Base-by-base conservation (phyloP, 2,888 invertebrate genomes). In the Zaprionus bogoriensis region DNA sequence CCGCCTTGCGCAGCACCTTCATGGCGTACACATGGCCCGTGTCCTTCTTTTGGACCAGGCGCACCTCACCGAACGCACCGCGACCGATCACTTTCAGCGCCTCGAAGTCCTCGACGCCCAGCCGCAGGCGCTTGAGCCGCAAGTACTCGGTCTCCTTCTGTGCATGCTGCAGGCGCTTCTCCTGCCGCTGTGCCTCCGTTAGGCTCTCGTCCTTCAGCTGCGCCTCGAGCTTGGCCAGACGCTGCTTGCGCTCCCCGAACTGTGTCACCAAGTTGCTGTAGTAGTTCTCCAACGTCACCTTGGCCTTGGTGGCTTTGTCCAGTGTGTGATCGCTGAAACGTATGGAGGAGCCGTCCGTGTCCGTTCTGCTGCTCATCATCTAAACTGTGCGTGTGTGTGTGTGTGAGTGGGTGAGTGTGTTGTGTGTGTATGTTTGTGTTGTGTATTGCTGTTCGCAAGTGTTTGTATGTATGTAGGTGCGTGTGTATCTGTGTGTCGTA, bases 1-100 rank as follows among this genome's bases (percentile, higher is more conserved):
- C 99, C 3, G 97, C 97, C 91, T 99, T 99, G 73, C 99, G 94
- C 57, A 99, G 94, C 89, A 99, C 99, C 92, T 99, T 99, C 99
- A 99, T 99, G 32, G 99, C 99, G 91, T 99, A 99, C 50, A 99
- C 98, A 92, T 99, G 99, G 3, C 99, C 99, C 1, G 99, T 99
- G 91, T 99, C 99, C 91, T 98, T 98, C 92, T 99, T 99, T 92
- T 99, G 99, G 53, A 99, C 99, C 63, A 99, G 93, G 73, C 99
- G 95, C 57, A 99, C 99, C 92, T 97, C 97, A 22, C 97, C 97
- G 89, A 97, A 97, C 44, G 97, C 97, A 39, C 97, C 97, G 77
- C 97, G 93, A n/a, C 97, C 97, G 87, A 97, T 97, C 71, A 98
- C 90, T 93, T 99, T 99, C 63, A 99, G 93, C 10, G 99, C 98